These are phyloP conservation scores for Paedocypris sp. DNA, from an alignment of 2,113 vertebrate species.

Conservation along the genomic window DNA sequence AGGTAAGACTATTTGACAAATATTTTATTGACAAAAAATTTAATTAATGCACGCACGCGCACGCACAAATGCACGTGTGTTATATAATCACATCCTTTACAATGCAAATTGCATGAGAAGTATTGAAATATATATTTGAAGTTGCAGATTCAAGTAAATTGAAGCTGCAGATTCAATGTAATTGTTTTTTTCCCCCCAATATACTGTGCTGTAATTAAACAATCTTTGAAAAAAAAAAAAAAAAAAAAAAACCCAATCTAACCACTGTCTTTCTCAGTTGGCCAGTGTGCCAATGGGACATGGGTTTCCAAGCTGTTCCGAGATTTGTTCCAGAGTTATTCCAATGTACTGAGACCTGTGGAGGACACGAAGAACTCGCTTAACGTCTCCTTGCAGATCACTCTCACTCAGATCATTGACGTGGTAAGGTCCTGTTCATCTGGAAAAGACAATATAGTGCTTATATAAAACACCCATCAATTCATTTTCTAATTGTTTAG, in stretches of 20 bases:
- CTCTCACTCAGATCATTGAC: conserved; percentile 86
- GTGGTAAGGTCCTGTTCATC: conserved; percentile 76
- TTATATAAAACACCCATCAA: too few relatives aligned
- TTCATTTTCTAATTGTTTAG: too few relatives aligned
- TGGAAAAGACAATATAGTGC: too few relatives aligned
- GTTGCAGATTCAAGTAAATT: too few relatives aligned
- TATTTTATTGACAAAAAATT: too few relatives aligned
- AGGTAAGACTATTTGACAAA: conserved; percentile 19
- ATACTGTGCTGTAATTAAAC: not conserved
- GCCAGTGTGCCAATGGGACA: conserved; percentile 62
- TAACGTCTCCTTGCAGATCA: conserved; percentile 82
- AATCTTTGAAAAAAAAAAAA: not conserved
- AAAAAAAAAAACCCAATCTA: not conserved
- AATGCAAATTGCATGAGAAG: not conserved
- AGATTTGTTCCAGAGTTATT: conserved; percentile 78
- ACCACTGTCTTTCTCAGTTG: conserved; percentile 48
- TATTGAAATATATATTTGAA: too few relatives aligned
- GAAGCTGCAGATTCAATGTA: too few relatives aligned
- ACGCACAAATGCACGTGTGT: too few relatives aligned
- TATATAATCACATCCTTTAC: too few relatives aligned
- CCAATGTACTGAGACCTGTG: conserved; percentile 74
- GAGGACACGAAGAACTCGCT: conserved; percentile 76
- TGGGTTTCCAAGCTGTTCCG: conserved; percentile 72
- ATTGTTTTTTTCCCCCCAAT: too few relatives aligned
- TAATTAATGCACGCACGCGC: too few relatives aligned